phyloP scores from a whole-genome alignment of 1,140 invertebrate genomes.

The Chironomus striatipennis region DNA sequence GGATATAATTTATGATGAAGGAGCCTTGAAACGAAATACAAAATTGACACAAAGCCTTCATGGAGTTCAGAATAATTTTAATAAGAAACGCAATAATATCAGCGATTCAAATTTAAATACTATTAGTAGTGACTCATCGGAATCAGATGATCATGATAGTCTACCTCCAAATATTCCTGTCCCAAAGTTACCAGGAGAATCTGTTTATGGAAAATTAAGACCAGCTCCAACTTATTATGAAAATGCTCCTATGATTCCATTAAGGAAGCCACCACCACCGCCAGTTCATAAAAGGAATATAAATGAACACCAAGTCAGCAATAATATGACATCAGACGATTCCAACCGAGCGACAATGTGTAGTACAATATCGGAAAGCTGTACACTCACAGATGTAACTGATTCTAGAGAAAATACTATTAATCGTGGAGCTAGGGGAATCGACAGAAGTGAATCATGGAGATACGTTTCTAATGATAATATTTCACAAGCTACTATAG shows the following conservation, averaged over 20 bases:
- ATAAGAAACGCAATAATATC: background rate
- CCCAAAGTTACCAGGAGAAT: background rate
- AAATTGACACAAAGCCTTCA: constrained; percentile 26
- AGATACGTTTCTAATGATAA: constrained; percentile 5
- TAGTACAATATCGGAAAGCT: constrained; percentile 26
- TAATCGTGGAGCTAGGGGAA: background rate
- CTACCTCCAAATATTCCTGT: constrained; percentile 15
- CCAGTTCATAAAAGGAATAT: constrained; percentile 31
- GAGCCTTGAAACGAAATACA: constrained; percentile 26
- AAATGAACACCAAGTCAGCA: constrained; percentile 25
- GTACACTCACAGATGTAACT: background rate
- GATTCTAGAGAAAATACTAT: constrained; percentile 31
- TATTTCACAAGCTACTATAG: background rate
- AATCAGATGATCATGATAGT: background rate
- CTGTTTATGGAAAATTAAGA: background rate
- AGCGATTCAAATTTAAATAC: background rate
- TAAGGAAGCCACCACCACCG: constrained; percentile 29
- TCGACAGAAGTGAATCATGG: constrained; percentile 24
- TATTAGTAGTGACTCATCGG: background rate
- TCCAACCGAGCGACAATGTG: constrained; percentile 32
- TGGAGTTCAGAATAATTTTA: constrained; percentile 27
- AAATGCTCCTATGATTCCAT: constrained; percentile 9
- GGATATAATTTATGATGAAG: constrained; percentile 27
- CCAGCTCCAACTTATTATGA: background rate
- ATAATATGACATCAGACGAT: constrained; percentile 29